Evolutionary conservation across 2,888 invertebrate species (phyloP), one percentile per base, ranked within the genome.

Genomic region (Philopedon plagiatum): DNA sequence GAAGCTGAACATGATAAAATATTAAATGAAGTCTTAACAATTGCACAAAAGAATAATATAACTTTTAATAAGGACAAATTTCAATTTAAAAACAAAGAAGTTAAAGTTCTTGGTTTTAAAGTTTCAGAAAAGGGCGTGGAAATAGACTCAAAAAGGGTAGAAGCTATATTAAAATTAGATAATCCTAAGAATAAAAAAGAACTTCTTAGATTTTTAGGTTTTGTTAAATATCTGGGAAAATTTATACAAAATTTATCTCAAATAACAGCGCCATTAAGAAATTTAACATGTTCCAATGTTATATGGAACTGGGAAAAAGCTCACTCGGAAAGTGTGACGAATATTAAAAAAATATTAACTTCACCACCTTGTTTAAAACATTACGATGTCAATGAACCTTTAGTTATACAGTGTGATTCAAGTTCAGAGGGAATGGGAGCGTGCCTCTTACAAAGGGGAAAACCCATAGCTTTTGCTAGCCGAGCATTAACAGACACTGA

Each of bases 61-160:
- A 75, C 58, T 65, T 76, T 79, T 34, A 77, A 79, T 66, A 51
- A 56, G 63, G 61, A 57, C 26, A 71, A 76, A 57, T 75, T 71
- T 65, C 60, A 44, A 56, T 74, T 76, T 57, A 46, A 64, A 26
- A 18, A 58, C 44, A 60, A 70, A 13, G 60, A 76, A 26, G 58
- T 63, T 76, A 21, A 74, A 68, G 32, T 76, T 39, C 62, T 80
- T 44, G 79, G 78, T 8, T 74, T 74, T 37, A 73, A 60, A 34
- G 58, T 78, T 1, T 37, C 68, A 21, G 7, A 13, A 13, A 5
- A 13, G 11, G 54, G 54, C 5, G n/a, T 54, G 19, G 70, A 66
- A 26, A 61, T 72, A 19, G 29, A 74, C 26, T 77, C 76, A 9
- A 56, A 77, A 18, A 75, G 62, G 73, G 32, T 76, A 5, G 51